Conservation (phyloP, 2,888 invertebrate species). For the Mesodorylaimus sp. region DNA sequence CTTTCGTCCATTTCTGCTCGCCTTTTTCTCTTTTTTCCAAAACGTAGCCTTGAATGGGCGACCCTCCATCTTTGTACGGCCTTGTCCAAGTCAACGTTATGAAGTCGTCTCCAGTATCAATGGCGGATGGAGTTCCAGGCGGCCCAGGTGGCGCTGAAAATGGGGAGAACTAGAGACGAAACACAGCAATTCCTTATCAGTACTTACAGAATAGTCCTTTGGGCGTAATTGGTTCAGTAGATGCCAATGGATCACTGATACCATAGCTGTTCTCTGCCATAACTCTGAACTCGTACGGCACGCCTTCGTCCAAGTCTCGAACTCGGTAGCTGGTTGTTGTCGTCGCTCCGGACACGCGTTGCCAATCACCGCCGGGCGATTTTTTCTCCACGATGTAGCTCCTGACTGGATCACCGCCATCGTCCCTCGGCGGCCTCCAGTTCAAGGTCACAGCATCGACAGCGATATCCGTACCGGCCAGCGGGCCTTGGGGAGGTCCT, state of each 20-base stretch:
- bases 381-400: conserved; percentile 91
- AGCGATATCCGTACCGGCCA: conserved; percentile 61
- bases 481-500: conserved; percentile 45
- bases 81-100: conserved; percentile 91
- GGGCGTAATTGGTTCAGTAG: conserved; percentile 74
- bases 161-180: too few species aligned
- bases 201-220: conserved; percentile 39
- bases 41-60: conserved; percentile 74
- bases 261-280: conserved; percentile 97
- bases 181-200: conserved; percentile 2
- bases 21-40: conserved; percentile 69
- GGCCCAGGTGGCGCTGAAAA: conserved; percentile 75
- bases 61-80: conserved; percentile 87
- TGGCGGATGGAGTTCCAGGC: conserved; percentile 61
- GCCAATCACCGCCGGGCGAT: conserved; percentile 38
- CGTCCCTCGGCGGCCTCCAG: conserved; percentile 72
- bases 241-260: conserved; percentile 70
- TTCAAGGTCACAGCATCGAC: conserved; percentile 83
- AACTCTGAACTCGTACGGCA: conserved; percentile 89
- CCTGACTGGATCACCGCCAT: conserved; percentile 72
- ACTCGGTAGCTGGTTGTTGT: conserved; percentile 63
- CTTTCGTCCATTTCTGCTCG: conserved; percentile 87
- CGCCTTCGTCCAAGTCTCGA: conserved; percentile 71
- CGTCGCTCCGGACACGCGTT: conserved; percentile 54
- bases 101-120: conserved; percentile 78